These are phyloP conservation scores for Pterostichus niger DNA, from an alignment of 2,888 invertebrate genomes.

Conservation along the genomic window DNA sequence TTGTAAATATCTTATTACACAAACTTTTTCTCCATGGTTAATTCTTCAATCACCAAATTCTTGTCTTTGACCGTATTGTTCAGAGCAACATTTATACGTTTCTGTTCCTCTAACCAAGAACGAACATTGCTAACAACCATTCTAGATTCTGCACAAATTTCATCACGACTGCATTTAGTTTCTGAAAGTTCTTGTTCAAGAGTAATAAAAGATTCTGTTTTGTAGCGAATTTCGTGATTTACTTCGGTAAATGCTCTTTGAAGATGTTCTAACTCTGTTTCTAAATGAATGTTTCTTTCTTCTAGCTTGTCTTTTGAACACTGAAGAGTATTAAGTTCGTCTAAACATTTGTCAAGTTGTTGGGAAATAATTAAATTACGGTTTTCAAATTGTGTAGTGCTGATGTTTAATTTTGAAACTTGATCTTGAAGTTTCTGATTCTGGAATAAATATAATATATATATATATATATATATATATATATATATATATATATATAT, in stretches of 20 bases:
- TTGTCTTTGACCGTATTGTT: slow-evolving; percentile 70
- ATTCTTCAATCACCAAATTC: slow-evolving; percentile 71
- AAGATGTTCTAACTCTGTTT: slow-evolving; percentile 72
- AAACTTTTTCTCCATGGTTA: slow-evolving; percentile 72
- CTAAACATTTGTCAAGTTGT: slow-evolving; percentile 73
- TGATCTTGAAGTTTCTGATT: slow-evolving; percentile 73
- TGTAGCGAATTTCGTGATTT: slow-evolving; percentile 72
- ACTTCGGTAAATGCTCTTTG: slow-evolving; percentile 70
- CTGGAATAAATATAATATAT: slow-evolving; percentile 69
- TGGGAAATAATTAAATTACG: slow-evolving; percentile 71
- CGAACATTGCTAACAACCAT: slow-evolving; percentile 74
- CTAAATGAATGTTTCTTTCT: slow-evolving; percentile 72
- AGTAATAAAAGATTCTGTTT: slow-evolving; percentile 71
- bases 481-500: too few species aligned
- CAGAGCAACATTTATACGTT: slow-evolving; percentile 72
- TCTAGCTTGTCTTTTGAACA: slow-evolving; percentile 70
- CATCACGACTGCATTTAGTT: slow-evolving; percentile 72
- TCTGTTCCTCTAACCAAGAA: slow-evolving; percentile 75
- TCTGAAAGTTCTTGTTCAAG: slow-evolving; percentile 74
- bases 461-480: too few species aligned
- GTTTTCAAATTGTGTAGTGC: slow-evolving; percentile 71
- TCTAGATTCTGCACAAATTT: slow-evolving; percentile 74
- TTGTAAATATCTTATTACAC: slow-evolving; percentile 59
- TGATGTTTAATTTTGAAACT: slow-evolving; percentile 70
- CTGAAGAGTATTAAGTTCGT: slow-evolving; percentile 70